phyloP scores from a whole-genome alignment of 2,113 vertebrate species.

The Cacatua alba region DNA sequence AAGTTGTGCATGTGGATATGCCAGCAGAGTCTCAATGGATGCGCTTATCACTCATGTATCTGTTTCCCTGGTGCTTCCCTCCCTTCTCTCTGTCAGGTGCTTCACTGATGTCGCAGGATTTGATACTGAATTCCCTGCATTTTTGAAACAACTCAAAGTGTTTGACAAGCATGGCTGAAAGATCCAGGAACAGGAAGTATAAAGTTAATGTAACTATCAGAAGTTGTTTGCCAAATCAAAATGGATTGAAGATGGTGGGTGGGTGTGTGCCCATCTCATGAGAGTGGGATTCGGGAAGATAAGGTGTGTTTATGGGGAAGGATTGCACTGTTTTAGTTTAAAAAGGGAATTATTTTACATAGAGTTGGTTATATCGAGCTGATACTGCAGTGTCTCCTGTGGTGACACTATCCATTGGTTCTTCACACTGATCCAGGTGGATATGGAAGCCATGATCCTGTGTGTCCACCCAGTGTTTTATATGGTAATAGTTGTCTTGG shows the following conservation, averaged over 20 bases:
- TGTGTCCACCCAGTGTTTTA: not conserved
- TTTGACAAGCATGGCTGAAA: not conserved
- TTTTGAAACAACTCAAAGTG: not conserved
- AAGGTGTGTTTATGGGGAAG: not conserved
- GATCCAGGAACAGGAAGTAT: not conserved
- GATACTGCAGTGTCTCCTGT: not conserved
- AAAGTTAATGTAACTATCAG: not conserved
- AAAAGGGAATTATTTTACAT: not conserved
- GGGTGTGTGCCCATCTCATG: fast-evolving
- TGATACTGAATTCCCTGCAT: not conserved
- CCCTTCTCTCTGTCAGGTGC: not conserved
- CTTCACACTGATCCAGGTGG: not conserved
- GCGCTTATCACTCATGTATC: not conserved
- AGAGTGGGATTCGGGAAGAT: not conserved
- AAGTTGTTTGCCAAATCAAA: not conserved
- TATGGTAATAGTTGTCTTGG: not conserved
- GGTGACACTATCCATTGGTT: not conserved
- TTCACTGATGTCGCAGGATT: not conserved
- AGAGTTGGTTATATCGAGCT: not conserved
- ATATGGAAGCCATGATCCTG: not conserved
- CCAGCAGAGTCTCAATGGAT: not conserved
- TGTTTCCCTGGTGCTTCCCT: not conserved
- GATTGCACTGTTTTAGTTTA: not conserved
- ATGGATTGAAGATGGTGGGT: not conserved
- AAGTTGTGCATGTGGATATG: not conserved